Percentiles rank a stretch among this genome's conserved stretches.
Evolutionary conservation across 2,113 vertebrate species (phyloP).

Genomic region (Turnix velox): DNA sequence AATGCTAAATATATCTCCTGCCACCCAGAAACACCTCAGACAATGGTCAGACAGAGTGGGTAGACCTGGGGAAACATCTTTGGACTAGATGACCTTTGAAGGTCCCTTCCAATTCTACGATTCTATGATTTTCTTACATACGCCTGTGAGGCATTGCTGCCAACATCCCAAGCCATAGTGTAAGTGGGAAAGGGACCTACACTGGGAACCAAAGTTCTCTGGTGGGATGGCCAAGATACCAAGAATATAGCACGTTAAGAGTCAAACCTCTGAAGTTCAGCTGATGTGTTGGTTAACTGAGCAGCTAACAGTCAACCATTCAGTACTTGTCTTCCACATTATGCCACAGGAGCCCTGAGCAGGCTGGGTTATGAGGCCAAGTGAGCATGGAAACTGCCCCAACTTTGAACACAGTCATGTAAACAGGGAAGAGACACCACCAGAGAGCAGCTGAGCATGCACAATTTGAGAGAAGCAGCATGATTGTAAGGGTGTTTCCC

Average conservation of each 20-base stretch:
- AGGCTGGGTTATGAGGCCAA: background rate
- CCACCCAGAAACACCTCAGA: background rate
- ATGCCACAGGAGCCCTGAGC: background rate
- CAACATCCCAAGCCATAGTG: fast-evolving
- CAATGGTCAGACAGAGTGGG: background rate
- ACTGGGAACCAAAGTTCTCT: background rate
- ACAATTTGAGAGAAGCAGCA: background rate
- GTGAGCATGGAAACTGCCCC: fast-evolving
- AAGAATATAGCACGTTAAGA: background rate
- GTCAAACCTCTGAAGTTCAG: background rate
- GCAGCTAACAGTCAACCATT: background rate
- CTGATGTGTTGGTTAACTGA: background rate
- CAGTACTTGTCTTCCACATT: background rate
- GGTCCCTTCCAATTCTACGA: too few species aligned
- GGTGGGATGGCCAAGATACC: background rate
- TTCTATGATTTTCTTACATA: background rate
- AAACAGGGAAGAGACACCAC: fast-evolving
- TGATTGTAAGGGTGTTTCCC: background rate
- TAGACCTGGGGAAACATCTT: background rate
- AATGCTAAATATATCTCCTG: background rate
- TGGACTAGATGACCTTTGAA: too few species aligned
- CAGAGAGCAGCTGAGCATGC: background rate
- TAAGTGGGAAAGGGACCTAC: background rate
- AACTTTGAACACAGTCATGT: background rate
- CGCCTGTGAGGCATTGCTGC: background rate